Percentiles rank a stretch among this genome's conserved stretches.
Evolutionary conservation across 2,113 vertebrate genomes (phyloP).

Genomic region (Riparia riparia): DNA sequence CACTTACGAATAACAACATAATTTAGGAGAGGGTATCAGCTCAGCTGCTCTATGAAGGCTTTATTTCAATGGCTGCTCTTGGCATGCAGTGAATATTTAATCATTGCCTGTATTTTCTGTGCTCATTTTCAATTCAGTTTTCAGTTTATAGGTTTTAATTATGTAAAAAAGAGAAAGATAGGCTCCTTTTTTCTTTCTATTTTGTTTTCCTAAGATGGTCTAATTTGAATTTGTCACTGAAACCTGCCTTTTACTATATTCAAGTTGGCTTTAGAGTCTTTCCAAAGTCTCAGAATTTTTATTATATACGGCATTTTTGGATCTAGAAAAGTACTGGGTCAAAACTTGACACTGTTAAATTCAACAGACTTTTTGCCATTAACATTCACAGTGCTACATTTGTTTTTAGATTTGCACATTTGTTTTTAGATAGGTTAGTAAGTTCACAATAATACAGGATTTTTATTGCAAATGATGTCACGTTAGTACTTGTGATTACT

Average conservation of each 20-base stretch:
- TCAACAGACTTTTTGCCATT: background rate
- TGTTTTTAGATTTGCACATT: background rate
- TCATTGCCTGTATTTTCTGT: slow-evolving; percentile 6
- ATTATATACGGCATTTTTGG: background rate
- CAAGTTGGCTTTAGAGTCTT: background rate
- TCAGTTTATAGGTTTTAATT: background rate
- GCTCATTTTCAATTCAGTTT: background rate
- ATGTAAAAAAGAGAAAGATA: background rate
- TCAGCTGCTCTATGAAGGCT: background rate
- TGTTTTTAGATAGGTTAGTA: background rate
- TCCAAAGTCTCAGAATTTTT: background rate
- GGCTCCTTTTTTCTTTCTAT: background rate
- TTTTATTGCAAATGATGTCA: slow-evolving; percentile 16
- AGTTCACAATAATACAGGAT: background rate
- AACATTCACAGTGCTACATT: background rate
- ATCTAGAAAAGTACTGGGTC: background rate
- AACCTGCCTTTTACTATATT: background rate
- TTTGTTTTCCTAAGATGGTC: background rate
- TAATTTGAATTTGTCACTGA: background rate
- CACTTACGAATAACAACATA: background rate
- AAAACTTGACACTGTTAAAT: background rate
- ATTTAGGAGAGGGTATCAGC: background rate
- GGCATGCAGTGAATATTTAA: background rate
- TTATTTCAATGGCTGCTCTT: background rate
- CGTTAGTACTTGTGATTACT: slow-evolving; percentile 3